Conservation (phyloP, 2,113 vertebrate species). For the Tetrao urogallus region DNA sequence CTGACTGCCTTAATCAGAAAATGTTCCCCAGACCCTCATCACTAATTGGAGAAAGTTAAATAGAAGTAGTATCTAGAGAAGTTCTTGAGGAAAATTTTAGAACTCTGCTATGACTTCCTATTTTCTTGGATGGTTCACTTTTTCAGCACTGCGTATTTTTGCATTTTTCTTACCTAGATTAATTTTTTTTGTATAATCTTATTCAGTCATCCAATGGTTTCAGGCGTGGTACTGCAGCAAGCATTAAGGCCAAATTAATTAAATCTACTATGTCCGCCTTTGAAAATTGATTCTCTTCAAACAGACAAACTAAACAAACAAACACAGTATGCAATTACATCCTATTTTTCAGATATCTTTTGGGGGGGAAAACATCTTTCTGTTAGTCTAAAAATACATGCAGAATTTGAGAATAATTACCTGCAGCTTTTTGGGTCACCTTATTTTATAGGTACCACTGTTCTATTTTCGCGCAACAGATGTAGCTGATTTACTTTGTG, state of each 20-base stretch:
- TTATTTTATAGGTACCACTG: not conserved
- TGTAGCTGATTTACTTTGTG: not conserved
- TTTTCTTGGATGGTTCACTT: not conserved
- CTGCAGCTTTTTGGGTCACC: not conserved
- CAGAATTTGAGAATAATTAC: not conserved
- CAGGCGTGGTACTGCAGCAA: not conserved
- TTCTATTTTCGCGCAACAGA: not conserved
- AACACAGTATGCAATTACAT: not conserved
- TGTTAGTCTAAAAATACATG: not conserved
- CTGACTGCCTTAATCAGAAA: not conserved
- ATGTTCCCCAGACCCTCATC: not conserved
- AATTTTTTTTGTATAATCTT: not conserved
- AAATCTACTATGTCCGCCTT: not conserved
- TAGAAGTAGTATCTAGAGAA: conserved; percentile 5
- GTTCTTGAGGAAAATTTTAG: not conserved
- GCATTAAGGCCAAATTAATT: not conserved
- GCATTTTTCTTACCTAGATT: not conserved
- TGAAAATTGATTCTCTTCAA: not conserved
- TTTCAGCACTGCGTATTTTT: conserved; percentile 5
- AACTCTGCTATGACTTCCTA: not conserved
- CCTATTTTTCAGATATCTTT: not conserved
- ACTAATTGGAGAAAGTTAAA: not conserved
- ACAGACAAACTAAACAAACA: not conserved
- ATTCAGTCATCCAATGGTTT: not conserved
- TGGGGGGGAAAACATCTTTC: not conserved